phyloP scores from a whole-genome alignment of 2,797 vertebrate species.

The Schizopygopsis pylzovi region DNA sequence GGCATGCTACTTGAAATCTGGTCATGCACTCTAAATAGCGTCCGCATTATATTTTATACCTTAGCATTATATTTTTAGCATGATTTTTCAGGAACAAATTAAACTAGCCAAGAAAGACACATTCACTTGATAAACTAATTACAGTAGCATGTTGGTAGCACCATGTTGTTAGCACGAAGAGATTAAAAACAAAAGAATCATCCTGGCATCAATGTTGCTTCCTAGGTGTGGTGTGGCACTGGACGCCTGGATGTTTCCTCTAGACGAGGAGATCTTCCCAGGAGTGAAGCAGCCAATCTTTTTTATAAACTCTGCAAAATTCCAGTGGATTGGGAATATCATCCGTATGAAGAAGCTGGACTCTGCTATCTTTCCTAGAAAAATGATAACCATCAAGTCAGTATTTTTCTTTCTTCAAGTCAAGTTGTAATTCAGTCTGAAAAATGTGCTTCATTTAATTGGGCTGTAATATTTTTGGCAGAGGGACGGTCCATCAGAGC shows the following conservation, averaged over 20 bases:
- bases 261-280: constrained; percentile 83
- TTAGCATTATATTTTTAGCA: neutral
- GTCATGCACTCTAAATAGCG: neutral
- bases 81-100: neutral
- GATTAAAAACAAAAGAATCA: neutral
- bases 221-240: constrained; percentile 90
- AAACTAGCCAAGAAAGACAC: neutral
- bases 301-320: constrained; percentile 95
- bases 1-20: neutral
- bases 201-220: neutral
- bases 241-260: constrained; percentile 92
- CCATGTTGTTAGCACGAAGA: neutral
- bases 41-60: too few species aligned
- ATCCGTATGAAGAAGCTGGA: constrained; percentile 85
- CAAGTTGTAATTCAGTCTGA: neutral
- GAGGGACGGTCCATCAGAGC: constrained; percentile 94
- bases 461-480: constrained; percentile 60
- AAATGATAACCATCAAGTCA: constrained; percentile 96
- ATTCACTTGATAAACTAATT: neutral
- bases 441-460: neutral
- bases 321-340: constrained; percentile 89
- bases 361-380: constrained; percentile 80
- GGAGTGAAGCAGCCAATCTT: constrained; percentile 89
- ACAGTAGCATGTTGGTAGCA: neutral
- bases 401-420: neutral